Evolutionary conservation across 2,113 vertebrate species (phyloP).

Genomic region (Archocentrus centrarchus): DNA sequence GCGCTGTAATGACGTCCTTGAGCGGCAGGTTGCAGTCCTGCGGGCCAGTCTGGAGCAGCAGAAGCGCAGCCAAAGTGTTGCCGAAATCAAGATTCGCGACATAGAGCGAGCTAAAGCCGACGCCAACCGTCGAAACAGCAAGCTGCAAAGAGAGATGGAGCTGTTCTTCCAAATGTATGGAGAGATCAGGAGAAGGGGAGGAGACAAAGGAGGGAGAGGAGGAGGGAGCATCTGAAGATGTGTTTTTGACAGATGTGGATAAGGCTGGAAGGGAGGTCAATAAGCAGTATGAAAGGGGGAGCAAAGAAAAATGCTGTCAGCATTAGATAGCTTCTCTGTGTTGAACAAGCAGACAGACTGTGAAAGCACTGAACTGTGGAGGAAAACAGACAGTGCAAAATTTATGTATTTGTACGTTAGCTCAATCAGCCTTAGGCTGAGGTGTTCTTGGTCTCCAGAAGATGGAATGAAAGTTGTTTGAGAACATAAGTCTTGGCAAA

Average conservation of each 20-base stretch:
- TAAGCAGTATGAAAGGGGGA: background rate
- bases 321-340: background rate
- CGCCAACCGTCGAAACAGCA: conserved; percentile 80
- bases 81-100: conserved; percentile 80
- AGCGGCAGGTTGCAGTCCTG: conserved; percentile 74
- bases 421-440: too few species aligned
- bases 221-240: conserved; percentile 54
- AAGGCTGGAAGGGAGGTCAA: rapidly evolving
- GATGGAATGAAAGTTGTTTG: background rate
- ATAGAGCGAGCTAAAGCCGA: conserved; percentile 81
- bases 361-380: too few species aligned
- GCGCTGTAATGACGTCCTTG: conserved; percentile 78
- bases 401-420: too few species aligned
- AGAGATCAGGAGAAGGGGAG: conserved; percentile 66
- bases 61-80: conserved; percentile 68
- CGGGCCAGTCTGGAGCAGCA: conserved; percentile 82
- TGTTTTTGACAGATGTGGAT: background rate
- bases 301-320: background rate
- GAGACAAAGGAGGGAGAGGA: background rate
- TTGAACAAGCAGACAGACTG: background rate
- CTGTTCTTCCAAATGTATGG: conserved; percentile 82
- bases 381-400: too few species aligned
- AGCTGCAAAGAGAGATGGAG: conserved; percentile 84
- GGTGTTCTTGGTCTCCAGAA: too few species aligned
- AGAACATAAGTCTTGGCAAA: background rate